Conservation (phyloP, 2,113 vertebrate genomes). For the Bagarius yarrelli region DNA sequence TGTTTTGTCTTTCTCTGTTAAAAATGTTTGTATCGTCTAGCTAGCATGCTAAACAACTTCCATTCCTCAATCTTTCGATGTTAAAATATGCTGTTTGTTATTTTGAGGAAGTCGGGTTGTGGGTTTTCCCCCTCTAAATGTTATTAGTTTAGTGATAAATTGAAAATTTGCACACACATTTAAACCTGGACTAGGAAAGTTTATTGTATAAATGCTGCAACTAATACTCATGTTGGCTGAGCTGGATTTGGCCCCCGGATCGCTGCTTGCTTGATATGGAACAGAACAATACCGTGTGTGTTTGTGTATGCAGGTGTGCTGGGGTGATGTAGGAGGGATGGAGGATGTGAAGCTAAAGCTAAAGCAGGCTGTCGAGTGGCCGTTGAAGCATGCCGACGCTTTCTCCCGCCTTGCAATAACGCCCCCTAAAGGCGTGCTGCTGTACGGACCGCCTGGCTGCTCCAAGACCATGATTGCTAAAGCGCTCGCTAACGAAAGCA, state of each 20-base stretch:
- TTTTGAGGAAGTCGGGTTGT: background rate
- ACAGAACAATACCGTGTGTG: too few relatives aligned
- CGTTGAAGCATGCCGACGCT: slow-evolving; percentile 86
- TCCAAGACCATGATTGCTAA: slow-evolving; percentile 99
- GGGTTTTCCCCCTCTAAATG: background rate
- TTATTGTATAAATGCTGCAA: background rate
- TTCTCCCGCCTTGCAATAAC: slow-evolving; percentile 89
- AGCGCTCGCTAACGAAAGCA: slow-evolving; percentile 91
- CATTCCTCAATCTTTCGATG: background rate
- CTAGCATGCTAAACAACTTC: background rate
- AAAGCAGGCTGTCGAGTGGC: slow-evolving; percentile 96
- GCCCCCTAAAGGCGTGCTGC: slow-evolving; percentile 89
- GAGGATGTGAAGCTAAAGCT: slow-evolving; percentile 91
- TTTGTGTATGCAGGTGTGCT: slow-evolving; percentile 77
- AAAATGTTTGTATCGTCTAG: too few relatives aligned
- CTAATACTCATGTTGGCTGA: background rate
- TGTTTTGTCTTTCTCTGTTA: too few relatives aligned
- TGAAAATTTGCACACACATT: background rate
- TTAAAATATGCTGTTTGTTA: background rate
- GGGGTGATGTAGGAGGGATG: slow-evolving; percentile 95
- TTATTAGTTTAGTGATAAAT: background rate
- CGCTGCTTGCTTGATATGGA: background rate
- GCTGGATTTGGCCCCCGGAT: background rate
- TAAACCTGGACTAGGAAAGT: background rate
- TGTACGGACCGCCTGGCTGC: slow-evolving; percentile 96